Evolutionary conservation across 53 echinoderm and acorn worm genomes (phyloP).

Genomic region (Paracentrotus lividus): DNA sequence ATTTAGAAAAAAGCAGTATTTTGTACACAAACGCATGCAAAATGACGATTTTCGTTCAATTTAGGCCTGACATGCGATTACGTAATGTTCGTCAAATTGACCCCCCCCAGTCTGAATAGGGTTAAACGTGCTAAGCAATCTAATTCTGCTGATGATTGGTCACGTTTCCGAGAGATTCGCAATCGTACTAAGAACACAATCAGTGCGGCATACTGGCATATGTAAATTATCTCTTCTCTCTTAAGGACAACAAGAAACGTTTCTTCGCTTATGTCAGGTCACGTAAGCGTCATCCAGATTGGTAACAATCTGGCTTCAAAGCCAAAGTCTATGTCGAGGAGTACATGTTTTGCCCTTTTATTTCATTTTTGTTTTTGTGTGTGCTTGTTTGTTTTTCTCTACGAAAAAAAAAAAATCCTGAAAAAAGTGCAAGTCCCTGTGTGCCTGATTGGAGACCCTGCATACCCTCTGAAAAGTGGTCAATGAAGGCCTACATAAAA

Average conservation of each 20-base stretch:
- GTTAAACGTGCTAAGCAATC: background rate
- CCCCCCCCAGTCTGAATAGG: background rate
- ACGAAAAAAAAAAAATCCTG: slow-evolving; percentile 12
- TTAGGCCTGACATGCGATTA: background rate
- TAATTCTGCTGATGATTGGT: background rate
- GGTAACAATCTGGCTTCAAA: too few species aligned
- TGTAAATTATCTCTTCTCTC: too few species aligned
- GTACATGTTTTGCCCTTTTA: background rate
- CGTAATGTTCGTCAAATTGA: background rate
- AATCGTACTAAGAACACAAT: background rate
- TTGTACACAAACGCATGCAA: too few species aligned
- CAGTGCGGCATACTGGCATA: too few species aligned
- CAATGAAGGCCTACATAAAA: slow-evolving; percentile 78
- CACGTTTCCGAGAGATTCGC: background rate
- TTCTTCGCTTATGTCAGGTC: background rate
- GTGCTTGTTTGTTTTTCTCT: background rate
- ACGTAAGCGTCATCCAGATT: background rate
- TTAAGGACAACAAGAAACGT: background rate
- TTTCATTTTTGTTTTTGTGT: background rate
- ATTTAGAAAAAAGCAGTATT: too few species aligned
- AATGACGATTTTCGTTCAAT: too few species aligned
- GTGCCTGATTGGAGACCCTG: slow-evolving; percentile 76
- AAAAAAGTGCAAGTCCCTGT: slow-evolving; percentile 73
- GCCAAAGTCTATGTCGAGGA: too few species aligned
- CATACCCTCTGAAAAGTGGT: slow-evolving; percentile 82